These are phyloP conservation scores for Malthinus flaveolus DNA, from an alignment of 2,888 invertebrate species.

Conservation along the genomic window DNA sequence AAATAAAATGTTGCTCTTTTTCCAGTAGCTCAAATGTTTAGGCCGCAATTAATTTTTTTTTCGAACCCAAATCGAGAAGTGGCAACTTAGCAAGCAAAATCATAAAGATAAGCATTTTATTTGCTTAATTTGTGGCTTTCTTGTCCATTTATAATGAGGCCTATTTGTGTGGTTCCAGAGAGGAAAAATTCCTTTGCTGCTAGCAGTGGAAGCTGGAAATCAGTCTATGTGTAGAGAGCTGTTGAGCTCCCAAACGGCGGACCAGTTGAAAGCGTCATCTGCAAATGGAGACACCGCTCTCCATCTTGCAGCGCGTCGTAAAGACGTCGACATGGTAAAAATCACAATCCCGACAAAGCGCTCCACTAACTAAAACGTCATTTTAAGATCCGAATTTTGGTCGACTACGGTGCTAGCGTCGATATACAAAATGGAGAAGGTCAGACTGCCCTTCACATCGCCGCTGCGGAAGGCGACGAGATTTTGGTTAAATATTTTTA, in stretches of 20 bases:
- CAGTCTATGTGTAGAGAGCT: slow-evolving; percentile 94
- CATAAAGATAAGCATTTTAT: too few species aligned
- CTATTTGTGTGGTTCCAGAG: slow-evolving; percentile 66
- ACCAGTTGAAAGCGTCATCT: slow-evolving; percentile 83
- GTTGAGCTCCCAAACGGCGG: slow-evolving; percentile 81
- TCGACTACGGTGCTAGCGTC: slow-evolving; percentile 90
- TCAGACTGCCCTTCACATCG: slow-evolving; percentile 93
- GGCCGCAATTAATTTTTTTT: too few species aligned
- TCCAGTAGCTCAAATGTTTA: too few species aligned
- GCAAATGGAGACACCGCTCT: slow-evolving; percentile 91
- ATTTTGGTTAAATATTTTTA: slow-evolving; percentile 93
- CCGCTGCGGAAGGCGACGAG: slow-evolving; percentile 95
- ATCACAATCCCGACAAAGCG: background rate
- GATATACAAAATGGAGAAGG: slow-evolving; percentile 94
- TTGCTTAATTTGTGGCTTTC: too few species aligned
- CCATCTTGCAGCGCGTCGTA: slow-evolving; percentile 90
- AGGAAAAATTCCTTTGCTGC: slow-evolving; percentile 89
- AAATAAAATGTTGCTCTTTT: too few species aligned
- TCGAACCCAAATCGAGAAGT: too few species aligned
- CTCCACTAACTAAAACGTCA: background rate
- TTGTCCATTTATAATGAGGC: too few species aligned
- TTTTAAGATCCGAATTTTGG: slow-evolving; percentile 71
- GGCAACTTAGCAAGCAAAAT: too few species aligned
- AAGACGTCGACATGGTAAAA: slow-evolving; percentile 85
- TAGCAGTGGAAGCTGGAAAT: slow-evolving; percentile 94